A percentile compares a stretch with the other conserved stretches of the same genome.
Conservation (phyloP, 2,888 invertebrate genomes). For the Suillia variegata region DNA sequence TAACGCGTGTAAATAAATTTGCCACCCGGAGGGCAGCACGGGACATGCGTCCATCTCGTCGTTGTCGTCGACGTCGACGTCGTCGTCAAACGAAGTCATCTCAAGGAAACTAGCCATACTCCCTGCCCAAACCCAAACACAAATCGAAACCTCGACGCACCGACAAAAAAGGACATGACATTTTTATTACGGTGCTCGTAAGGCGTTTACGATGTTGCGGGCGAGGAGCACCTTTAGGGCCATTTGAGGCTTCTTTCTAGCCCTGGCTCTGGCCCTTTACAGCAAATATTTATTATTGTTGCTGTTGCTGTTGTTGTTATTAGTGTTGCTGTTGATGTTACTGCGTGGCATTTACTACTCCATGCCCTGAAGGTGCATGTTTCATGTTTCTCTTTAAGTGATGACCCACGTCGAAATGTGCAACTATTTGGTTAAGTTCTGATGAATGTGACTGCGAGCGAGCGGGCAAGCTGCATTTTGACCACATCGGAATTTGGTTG, state of each 20-base stretch:
- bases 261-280: conserved; percentile 1
- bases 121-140: too few relatives aligned
- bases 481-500: background rate
- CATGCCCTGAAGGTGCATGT: background rate
- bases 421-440: background rate
- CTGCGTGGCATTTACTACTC: background rate
- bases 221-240: background rate
- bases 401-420: background rate
- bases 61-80: background rate
- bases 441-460: too few relatives aligned
- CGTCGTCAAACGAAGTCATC: too few relatives aligned
- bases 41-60: conserved; percentile 7
- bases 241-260: background rate
- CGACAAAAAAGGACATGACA: conserved; percentile 21
- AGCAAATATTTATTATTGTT: conserved; percentile 10
- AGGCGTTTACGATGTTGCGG: conserved; percentile 3
- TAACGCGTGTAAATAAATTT: conserved; percentile 23
- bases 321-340: too few relatives aligned
- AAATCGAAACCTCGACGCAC: too few relatives aligned
- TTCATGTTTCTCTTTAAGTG: background rate
- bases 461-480: background rate
- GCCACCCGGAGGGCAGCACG: conserved; percentile 29
- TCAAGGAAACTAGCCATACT: too few relatives aligned
- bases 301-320: conserved; percentile 1
- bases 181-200: conserved; percentile 24